phyloP scores from a whole-genome alignment of 2,888 invertebrate species.

The Dione juno region DNA sequence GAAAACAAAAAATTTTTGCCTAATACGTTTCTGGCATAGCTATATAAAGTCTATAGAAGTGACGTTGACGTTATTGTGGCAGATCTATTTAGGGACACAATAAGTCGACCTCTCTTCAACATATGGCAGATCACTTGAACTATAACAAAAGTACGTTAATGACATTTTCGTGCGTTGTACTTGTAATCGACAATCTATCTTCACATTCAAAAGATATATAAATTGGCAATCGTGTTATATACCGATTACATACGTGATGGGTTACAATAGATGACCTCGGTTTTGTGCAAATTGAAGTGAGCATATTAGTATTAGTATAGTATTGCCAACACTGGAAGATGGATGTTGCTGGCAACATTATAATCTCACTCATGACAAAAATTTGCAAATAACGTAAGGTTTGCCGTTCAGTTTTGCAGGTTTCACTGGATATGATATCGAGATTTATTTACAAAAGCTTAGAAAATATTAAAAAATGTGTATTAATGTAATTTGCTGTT shows the following conservation, averaged over 20 bases:
- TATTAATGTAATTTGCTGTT: too few relatives aligned
- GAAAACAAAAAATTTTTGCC: too few relatives aligned
- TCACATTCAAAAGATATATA: slow-evolving; percentile 4
- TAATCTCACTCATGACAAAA: too few relatives aligned
- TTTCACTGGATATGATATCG: too few relatives aligned
- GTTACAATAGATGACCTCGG: slow-evolving; percentile 14
- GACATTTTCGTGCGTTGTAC: slow-evolving; percentile 31
- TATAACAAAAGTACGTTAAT: slow-evolving; percentile 38
- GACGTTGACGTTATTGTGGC: slow-evolving; percentile 35
- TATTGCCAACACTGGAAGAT: background rate
- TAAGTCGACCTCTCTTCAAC: slow-evolving; percentile 34
- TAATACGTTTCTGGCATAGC: background rate
- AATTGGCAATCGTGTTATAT: slow-evolving; percentile 16
- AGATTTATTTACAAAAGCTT: too few relatives aligned
- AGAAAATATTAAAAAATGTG: too few relatives aligned
- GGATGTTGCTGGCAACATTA: background rate
- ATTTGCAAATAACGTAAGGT: too few relatives aligned
- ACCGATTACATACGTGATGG: slow-evolving; percentile 7
- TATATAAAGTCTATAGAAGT: slow-evolving; percentile 33
- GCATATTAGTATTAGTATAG: too few relatives aligned
- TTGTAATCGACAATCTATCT: background rate
- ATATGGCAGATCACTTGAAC: slow-evolving; percentile 37
- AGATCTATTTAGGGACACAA: slow-evolving; percentile 42
- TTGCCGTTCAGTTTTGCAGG: too few relatives aligned
- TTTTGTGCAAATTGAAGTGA: background rate